Conservation (phyloP, 2,797 vertebrate genomes). For the Notoglanidium macrostoma region DNA sequence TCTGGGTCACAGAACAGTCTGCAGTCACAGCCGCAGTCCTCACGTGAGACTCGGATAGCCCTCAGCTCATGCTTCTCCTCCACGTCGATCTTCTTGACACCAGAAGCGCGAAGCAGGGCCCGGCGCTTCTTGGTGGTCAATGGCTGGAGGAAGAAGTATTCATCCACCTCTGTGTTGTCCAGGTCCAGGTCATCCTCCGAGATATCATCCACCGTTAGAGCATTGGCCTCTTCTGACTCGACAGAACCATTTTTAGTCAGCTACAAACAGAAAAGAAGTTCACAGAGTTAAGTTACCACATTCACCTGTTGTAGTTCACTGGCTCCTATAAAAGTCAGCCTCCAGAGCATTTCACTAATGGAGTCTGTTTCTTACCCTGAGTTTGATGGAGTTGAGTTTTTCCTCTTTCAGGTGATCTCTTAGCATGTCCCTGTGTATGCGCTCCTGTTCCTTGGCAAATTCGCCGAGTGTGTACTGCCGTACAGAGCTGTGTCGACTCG, state of each 20-base stretch:
- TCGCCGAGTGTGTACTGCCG: slow-evolving; percentile 95
- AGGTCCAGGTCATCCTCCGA: slow-evolving; percentile 97
- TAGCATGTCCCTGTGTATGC: slow-evolving; percentile 93
- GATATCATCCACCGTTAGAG: slow-evolving; percentile 93
- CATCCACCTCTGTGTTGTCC: slow-evolving; percentile 98
- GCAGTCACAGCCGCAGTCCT: slow-evolving; percentile 98
- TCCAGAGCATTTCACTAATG: neutral
- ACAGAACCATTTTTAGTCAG: slow-evolving; percentile 96
- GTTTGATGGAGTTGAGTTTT: slow-evolving; percentile 93
- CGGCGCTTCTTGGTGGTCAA: slow-evolving; percentile 95
- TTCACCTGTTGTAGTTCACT: neutral
- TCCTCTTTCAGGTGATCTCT: slow-evolving; percentile 95
- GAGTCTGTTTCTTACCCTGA: slow-evolving; percentile 78
- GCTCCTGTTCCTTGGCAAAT: slow-evolving; percentile 93
- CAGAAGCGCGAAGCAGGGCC: slow-evolving; percentile 88
- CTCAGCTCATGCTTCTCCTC: slow-evolving; percentile 97
- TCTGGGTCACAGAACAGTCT: slow-evolving; percentile 96
- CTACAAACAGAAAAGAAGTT: slow-evolving; percentile 67
- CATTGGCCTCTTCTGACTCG: slow-evolving; percentile 92
- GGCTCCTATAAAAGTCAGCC: neutral
- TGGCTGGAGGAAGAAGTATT: slow-evolving; percentile 98
- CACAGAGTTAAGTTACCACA: neutral
- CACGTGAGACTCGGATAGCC: slow-evolving; percentile 91
- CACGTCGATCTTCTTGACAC: slow-evolving; percentile 97
- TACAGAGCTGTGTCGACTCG: slow-evolving; percentile 91